Percentiles rank a stretch among this genome's conserved stretches.
Conservation (phyloP, 1,140 invertebrate species). For the Macrotrachela quadricornifera region DNA sequence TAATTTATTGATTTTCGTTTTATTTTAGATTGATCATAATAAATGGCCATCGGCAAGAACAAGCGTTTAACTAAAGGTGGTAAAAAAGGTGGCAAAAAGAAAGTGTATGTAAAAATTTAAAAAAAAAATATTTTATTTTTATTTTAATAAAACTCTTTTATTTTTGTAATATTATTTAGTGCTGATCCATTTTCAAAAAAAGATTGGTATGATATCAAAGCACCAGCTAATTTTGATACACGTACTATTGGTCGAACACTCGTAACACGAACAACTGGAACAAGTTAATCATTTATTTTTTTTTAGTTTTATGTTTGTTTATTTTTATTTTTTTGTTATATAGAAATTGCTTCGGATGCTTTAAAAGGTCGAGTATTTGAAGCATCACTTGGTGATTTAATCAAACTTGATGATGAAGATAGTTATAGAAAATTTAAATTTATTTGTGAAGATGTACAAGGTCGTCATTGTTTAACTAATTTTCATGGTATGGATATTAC, state of each 20-base stretch:
- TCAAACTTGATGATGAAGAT: slow-evolving; percentile 74
- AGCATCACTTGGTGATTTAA: slow-evolving; percentile 83
- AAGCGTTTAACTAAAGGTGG: slow-evolving; percentile 94
- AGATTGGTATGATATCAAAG: slow-evolving; percentile 99
- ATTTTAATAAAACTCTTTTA: not conserved
- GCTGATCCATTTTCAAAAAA: slow-evolving; percentile 97
- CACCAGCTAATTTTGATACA: slow-evolving; percentile 84
- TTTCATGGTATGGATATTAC: slow-evolving; percentile 99
- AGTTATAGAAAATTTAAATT: slow-evolving; percentile 92
- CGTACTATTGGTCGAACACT: slow-evolving; percentile 91
- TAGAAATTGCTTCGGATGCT: slow-evolving; percentile 86
- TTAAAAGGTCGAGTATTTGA: slow-evolving; percentile 91
- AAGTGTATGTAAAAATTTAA: slow-evolving; percentile 57
- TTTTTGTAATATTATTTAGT: slow-evolving; percentile 5
- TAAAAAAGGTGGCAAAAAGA: slow-evolving; percentile 98
- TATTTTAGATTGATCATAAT: too few species aligned
- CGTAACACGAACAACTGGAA: slow-evolving; percentile 85
- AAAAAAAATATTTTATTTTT: too few species aligned
- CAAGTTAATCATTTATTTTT: slow-evolving; percentile 40
- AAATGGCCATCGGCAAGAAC: slow-evolving; percentile 98
- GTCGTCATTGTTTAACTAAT: slow-evolving; percentile 76
- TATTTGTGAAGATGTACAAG: slow-evolving; percentile 38
- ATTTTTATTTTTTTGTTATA: not conserved
- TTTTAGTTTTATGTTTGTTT: too few species aligned
- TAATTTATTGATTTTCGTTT: too few species aligned